Evolutionary conservation across 2,797 vertebrate genomes (phyloP), one percentile per base, ranked within the genome.

Genomic region (Netta rufina): DNA sequence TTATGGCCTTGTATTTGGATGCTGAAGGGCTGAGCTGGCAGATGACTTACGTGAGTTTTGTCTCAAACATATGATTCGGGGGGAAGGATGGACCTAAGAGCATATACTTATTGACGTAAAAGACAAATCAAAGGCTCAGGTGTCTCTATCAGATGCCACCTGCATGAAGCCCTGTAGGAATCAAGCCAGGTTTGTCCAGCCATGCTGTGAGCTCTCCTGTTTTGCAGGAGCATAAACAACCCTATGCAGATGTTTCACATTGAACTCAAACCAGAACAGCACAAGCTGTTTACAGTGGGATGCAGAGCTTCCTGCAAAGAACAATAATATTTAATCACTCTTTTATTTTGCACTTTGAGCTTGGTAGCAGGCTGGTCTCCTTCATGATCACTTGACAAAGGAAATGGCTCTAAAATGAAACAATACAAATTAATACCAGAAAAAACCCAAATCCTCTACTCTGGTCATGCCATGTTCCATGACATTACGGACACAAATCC

Each of bases 61-160:
- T 79, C n/a, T 79, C 64, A 62, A 84, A 77, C 24, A 3, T 13
- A 20, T 14, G 15, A 47, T 77, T 27, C 8, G 13, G 49, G 13
- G 25, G 49, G 49, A 25, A 49, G 47, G 47, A 25, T 2, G 19
- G 38, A 20, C 39, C 15, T 3, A 4, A n/a, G 90, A 87, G 21
- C 15, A 47, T 32, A 3, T 6, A 39, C 22, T 57, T 73, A 13
- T 6, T 89, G 72, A 95, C 1, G 1, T 51, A 51, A 80, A 72
- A 85, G 18, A 24, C 58, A 20, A 90, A 87, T 73, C 84, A 87
- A 89, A 94, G 49, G 19, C 17, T 67, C 61, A 78, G 78, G 78
- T 95, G 65, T 57, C 72, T 67, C 36, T 58, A 15, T 58, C 7
- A 8, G 69, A 58, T 47, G 57, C 73, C 87, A 92, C 84, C 92